Conservation (phyloP, 35 echinoderm and acorn worm genomes). For the Strongylocentrotus purpuratus region DNA sequence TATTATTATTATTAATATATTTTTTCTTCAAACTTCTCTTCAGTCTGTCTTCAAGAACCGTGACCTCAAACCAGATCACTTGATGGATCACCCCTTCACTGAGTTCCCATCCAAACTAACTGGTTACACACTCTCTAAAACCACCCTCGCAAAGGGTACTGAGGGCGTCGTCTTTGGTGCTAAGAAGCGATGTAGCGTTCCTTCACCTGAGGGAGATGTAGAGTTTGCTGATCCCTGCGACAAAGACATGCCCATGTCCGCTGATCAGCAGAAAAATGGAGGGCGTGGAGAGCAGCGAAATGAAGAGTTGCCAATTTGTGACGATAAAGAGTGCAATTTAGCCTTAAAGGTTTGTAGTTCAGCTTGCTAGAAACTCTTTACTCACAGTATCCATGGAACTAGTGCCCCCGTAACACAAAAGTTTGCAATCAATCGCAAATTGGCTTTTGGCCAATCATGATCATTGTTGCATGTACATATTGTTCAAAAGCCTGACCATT, state of each 20-base stretch:
- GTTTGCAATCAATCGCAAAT: too few relatives aligned
- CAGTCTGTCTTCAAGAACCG: slow-evolving; percentile 14
- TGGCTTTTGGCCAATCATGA: too few relatives aligned
- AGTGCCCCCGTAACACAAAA: too few relatives aligned
- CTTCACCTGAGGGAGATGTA: neutral
- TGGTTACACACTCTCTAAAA: neutral
- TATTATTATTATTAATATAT: too few relatives aligned
- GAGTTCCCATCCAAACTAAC: neutral
- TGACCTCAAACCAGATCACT: neutral
- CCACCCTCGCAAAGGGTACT: neutral
- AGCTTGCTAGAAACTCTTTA: too few relatives aligned
- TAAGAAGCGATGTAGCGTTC: neutral
- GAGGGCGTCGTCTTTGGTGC: slow-evolving; percentile 33
- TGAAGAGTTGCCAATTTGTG: slow-evolving; percentile 15
- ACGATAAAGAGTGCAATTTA: neutral
- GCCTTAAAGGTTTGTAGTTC: slow-evolving; percentile 5
- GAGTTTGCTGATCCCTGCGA: neutral
- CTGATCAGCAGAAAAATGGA: neutral
- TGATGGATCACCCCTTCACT: neutral
- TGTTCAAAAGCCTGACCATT: too few relatives aligned
- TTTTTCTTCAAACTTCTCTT: neutral
- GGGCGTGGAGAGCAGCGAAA: neutral
- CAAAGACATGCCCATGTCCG: neutral
- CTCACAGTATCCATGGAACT: too few relatives aligned
- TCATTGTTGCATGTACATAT: too few relatives aligned